Percentiles rank a stretch among this genome's conserved stretches.
Conservation (phyloP, 2,113 vertebrate genomes). For the Hydrochoerus hydrochaeris region DNA sequence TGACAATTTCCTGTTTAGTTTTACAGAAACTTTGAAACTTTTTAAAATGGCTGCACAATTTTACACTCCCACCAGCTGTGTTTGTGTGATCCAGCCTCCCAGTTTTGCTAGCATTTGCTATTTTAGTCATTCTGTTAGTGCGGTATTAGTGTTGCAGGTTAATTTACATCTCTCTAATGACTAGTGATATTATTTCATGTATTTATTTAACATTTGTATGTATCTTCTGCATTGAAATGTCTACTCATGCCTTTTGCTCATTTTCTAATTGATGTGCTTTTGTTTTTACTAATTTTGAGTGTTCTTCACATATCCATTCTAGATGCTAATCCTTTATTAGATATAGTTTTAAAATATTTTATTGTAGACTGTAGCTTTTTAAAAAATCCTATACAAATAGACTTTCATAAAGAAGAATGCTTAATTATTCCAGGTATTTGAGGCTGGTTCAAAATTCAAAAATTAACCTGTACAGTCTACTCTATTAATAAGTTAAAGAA, state of each 20-base stretch:
- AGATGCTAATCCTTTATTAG: not conserved
- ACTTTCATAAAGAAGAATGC: not conserved
- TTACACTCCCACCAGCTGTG: not conserved
- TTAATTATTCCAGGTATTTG: not conserved
- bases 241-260: not conserved
- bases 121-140: not conserved
- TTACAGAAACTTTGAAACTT: not conserved
- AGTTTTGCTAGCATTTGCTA: not conserved
- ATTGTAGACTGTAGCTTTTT: not conserved
- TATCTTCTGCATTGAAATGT: not conserved
- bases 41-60: not conserved
- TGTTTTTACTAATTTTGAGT: not conserved
- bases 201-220: not conserved
- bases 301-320: not conserved
- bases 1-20: not conserved
- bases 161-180: not conserved
- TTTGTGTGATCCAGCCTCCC: not conserved
- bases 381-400: not conserved
- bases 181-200: not conserved
- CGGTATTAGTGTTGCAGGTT: not conserved
- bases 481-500: not conserved
- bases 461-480: not conserved
- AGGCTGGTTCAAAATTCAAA: not conserved
- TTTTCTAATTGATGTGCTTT: not conserved
- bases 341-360: not conserved